Base-by-base conservation (phyloP, 2,797 vertebrate species). In the Glyptemys insculpta region DNA sequence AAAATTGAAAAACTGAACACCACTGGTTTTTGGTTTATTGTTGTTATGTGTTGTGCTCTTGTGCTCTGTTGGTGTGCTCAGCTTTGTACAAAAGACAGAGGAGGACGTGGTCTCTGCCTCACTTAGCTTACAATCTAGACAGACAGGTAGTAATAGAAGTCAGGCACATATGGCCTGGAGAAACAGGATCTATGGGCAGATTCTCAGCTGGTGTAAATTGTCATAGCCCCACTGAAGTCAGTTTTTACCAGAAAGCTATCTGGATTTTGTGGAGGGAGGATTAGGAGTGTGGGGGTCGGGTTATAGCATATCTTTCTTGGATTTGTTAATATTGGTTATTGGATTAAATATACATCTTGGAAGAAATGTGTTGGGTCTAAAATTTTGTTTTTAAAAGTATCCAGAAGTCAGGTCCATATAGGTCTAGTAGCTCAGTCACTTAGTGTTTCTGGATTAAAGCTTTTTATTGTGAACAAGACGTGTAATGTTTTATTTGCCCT, bases 311-410 rank as follows among this genome's bases (percentile, higher is more conserved):
- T 11, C 59, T 85, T 81, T 52, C 79, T 76, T 47, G 90, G 41
- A 6, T 94, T 78, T 88, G 54, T 78, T 78, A 81, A 34, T 2
- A 5, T 62, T 78, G 56, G 7, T 78, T 85, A 1, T 53, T 91
- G 86, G 56, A 12, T 62, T 83, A 89, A 95, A 91, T 83, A 19
- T n/a, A 5, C 76, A 44, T 93, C 92, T 89, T 68, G 1, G 79
- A 83, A 87, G 2, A 87, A 74, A 88, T 53, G 41, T 14, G 16
- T 74, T 87, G 72, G 10, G 74, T 92, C 15, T 93, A 74, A 89
- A 94, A 84, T 87, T 79, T 12, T 65, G 25, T 56, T 97, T 94
- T 85, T 87, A 92, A 86, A 86, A 83, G 85, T 79, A 49, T 79
- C 47, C 85, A 65, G 29, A 91, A 79, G 52, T 90, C 52, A 78